Base-by-base conservation (phyloP, 2,113 vertebrate genomes). In the Thalassoma bifasciatum region DNA sequence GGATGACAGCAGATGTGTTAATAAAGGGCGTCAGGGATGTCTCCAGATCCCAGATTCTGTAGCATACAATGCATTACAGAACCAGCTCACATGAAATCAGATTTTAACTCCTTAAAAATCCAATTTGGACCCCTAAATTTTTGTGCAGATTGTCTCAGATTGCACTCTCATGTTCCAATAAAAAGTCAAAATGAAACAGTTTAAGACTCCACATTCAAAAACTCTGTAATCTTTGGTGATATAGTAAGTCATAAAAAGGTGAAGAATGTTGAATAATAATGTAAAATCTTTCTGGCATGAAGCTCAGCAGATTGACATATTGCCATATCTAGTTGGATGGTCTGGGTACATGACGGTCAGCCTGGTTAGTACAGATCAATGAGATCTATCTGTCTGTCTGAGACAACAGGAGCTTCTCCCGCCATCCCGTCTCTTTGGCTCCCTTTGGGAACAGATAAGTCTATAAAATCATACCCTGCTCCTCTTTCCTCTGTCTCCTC, bases 1-100 rank as follows among this genome's bases (percentile, higher is more conserved):
- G 19, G 66, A 60, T 54, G 47, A 53, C 69, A 71, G 68, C 74
- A 81, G 74, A 79, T 63, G 71, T 75, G 75, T 72, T 58, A 74
- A 61, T 46, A 56, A 68, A 49, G 64, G 64, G 60, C 42, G 66
- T 60, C 22, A 60, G 50, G 40, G 1, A 66, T 64, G 53, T 71
- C 72, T 78, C 40, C 12, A 51, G 47, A 66, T 65, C 52, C 70
- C 26, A 54, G 11, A 42, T 49, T 24, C 10, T 21, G 3, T 26
- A 50, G 1, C 44, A 30, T 30, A 19, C 58, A 23, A 57, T 2
- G 1, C 34, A 50, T 66, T 42, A 21, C n/a, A 63, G 19, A 17
- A 23, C 16, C 21, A 56, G 34, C 19, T 61, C 47, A 21, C n/a
- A 56, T 50, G 42, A 13, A 8, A 73, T 61, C 46, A 47, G 22